Conservation (phyloP, 2,797 vertebrate genomes). For the Danio tinwini region DNA sequence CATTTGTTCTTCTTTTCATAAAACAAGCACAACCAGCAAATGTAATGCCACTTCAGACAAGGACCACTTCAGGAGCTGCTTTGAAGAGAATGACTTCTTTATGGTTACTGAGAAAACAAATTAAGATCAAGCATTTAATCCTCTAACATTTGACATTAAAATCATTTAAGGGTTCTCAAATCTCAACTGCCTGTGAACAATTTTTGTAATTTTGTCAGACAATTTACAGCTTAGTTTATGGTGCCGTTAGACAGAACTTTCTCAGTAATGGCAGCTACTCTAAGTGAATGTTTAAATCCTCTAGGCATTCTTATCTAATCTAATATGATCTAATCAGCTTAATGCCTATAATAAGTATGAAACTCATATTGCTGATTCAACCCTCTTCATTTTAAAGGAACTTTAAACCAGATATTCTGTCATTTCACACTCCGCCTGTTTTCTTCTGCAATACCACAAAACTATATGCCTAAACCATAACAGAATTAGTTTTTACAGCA, state of each 20-base stretch:
- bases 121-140: conserved; percentile 4
- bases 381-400: neutral
- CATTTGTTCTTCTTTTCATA: neutral
- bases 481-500: neutral
- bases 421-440: neutral
- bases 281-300: conserved; percentile 2
- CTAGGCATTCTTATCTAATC: neutral
- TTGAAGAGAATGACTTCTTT: neutral
- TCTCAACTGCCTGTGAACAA: conserved; percentile 13
- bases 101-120: neutral
- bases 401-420: neutral
- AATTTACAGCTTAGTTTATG: conserved; percentile 18
- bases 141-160: conserved; percentile 7
- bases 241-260: neutral
- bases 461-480: neutral
- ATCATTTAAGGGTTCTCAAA: conserved; percentile 2
- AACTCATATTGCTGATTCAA: neutral
- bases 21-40: neutral
- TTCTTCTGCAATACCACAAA: neutral
- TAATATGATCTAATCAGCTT: conserved; percentile 4
- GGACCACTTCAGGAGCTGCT: conserved; percentile 16
- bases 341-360: neutral
- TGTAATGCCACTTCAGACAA: conserved; percentile 1
- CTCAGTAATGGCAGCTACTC: conserved; percentile 13
- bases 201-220: neutral